Base-by-base conservation (phyloP, 2,888 invertebrate genomes). In the Acleris laterana region DNA sequence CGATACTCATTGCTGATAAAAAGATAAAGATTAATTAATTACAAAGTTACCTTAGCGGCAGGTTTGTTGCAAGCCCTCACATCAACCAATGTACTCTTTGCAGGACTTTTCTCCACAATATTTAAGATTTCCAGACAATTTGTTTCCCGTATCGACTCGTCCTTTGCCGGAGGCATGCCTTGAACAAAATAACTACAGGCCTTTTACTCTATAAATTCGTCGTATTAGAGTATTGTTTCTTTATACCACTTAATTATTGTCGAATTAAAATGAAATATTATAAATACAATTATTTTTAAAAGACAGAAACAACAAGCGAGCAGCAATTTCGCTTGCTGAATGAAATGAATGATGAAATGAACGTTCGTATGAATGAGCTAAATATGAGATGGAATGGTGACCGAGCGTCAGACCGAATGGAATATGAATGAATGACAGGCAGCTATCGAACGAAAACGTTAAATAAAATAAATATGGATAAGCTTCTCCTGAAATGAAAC, bases 41-140 rank as follows among this genome's bases (percentile, higher is more conserved):
- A 46, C 51, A 17, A 52, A 71, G 85, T 93, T 93, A 95, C 95
- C 94, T 95, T 95, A 72, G 94, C 89, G 68, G 93, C 90, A 73
- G 95, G 95, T 87, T 95, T 95, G 81, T 94, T 94, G 83, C 95
- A 95, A 74, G 95, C 95, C 86, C 95, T 93, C 74, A 94, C 94
- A 88, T 95, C 95, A 72, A 95, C 93, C 72, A 93, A 88, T 76
- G 89, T 87, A 77, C 89, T 90, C 81, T 92, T 92, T 71, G 84
- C 88, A 66, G 93, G 91, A 76, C 92, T 93, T 82, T 93, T 92
- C 75, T 93, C 93, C 61, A 83, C 78, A 74, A 90, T 83, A 77
- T 89, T 90, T 78, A 93, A 83, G 68, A 89, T 85, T 76, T 93
- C 93, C 77, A 93, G 82, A 76, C 90, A 92, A 82, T 88, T 89